phyloP scores from a whole-genome alignment of 2,113 vertebrate species.

The Platanista minor region DNA sequence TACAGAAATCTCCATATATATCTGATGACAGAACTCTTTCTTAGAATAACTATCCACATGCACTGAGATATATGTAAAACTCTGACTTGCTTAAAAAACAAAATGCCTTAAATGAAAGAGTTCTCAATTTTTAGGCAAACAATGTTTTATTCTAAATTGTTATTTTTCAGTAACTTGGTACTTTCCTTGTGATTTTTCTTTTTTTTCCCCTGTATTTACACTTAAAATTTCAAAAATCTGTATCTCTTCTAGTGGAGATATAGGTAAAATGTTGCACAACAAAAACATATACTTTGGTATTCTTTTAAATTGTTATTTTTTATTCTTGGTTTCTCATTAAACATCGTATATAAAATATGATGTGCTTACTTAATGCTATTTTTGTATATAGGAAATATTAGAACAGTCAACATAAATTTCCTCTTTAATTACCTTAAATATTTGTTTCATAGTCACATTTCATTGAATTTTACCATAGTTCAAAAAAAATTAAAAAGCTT shows the following conservation, averaged over 20 bases:
- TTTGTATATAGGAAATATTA: not conserved
- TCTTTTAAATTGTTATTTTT: not conserved
- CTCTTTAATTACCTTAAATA: not conserved
- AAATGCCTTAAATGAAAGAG: not conserved
- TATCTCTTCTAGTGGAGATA: not conserved
- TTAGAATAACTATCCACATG: not conserved
- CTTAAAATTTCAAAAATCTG: not conserved
- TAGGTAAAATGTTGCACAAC: not conserved
- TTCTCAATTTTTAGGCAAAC: not conserved
- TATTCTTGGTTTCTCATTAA: not conserved
- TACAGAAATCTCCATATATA: not conserved
- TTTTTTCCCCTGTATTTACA: not conserved
- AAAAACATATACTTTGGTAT: not conserved
- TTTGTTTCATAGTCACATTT: not conserved
- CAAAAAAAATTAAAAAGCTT: not conserved
- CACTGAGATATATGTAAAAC: not conserved
- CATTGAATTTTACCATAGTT: not conserved
- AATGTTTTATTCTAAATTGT: not conserved
- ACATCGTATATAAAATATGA: not conserved
- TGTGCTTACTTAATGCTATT: not conserved
- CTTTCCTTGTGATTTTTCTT: not conserved
- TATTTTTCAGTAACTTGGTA: not conserved
- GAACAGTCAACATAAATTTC: not conserved
- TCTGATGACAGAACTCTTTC: not conserved
- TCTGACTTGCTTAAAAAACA: not conserved